Evolutionary conservation across 2,797 vertebrate species (phyloP).

Genomic region (Pseudochirops corinnae): DNA sequence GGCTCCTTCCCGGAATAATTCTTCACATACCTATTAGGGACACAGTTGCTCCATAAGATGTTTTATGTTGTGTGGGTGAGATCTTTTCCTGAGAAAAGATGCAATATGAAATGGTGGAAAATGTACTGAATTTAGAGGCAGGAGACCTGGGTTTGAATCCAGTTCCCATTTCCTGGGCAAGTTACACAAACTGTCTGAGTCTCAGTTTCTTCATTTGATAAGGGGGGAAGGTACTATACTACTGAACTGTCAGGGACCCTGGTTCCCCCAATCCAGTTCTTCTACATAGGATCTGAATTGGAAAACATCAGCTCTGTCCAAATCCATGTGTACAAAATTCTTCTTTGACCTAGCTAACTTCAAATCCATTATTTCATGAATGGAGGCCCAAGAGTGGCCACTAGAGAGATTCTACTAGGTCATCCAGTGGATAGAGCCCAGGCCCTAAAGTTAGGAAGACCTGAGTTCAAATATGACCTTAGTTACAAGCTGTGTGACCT

Average conservation of each 20-base stretch:
- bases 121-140: not conserved
- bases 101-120: not conserved
- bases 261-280: not conserved
- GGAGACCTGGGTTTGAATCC: not conserved
- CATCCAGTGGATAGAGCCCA: rapidly evolving
- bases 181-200: not conserved
- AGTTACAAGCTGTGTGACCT: not conserved
- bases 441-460: not conserved
- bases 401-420: not conserved
- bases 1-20: not conserved
- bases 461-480: not conserved
- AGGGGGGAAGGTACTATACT: not conserved
- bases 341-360: not conserved
- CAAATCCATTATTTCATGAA: too few relatives aligned
- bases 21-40: not conserved
- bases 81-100: not conserved
- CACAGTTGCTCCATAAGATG: not conserved
- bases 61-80: not conserved
- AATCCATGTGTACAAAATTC: not conserved
- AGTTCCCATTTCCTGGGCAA: not conserved
- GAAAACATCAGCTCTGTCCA: not conserved
- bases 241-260: not conserved
- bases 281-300: not conserved
- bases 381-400: not conserved
- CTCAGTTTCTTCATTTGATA: not conserved